A percentile compares a stretch with the other conserved stretches of the same genome.
Conservation (phyloP, 2,888 invertebrate species). For the Lottia scabra region DNA sequence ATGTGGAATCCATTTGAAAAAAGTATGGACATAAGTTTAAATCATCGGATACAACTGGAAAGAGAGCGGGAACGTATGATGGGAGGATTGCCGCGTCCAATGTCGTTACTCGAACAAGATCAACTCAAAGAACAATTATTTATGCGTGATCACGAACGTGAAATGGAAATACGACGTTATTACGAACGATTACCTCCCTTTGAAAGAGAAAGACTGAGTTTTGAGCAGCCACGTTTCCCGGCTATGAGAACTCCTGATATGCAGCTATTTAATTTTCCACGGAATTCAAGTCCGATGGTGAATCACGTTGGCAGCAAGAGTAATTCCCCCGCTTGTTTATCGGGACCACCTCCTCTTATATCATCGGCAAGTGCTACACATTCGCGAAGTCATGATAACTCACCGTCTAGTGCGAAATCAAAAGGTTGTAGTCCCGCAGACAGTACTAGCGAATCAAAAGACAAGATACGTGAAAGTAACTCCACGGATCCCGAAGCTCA, state of each 20-base stretch:
- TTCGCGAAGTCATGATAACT: constrained; percentile 48
- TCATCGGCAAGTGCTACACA: constrained; percentile 51
- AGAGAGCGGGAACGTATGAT: constrained; percentile 49
- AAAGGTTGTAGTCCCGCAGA: constrained; percentile 55
- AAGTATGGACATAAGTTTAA: constrained; percentile 37
- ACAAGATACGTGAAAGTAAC: constrained; percentile 44
- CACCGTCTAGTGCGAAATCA: constrained; percentile 51
- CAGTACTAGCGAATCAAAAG: constrained; percentile 52
- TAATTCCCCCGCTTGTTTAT: constrained; percentile 52
- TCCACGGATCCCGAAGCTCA: constrained; percentile 58
- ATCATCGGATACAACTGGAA: constrained; percentile 41
- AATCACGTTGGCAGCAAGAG: constrained; percentile 43
- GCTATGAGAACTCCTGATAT: constrained; percentile 38
- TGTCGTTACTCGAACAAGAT: constrained; percentile 47
- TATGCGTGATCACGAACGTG: constrained; percentile 43
- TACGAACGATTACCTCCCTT: constrained; percentile 50
- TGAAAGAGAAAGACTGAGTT: constrained; percentile 37
- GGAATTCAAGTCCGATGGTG: constrained; percentile 55
- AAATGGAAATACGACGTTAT: constrained; percentile 38
- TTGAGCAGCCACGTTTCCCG: constrained; percentile 41
- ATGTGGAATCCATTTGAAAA: constrained; percentile 59
- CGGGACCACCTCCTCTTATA: constrained; percentile 58
- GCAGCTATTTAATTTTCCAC: constrained; percentile 37
- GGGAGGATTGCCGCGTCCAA: constrained; percentile 33
- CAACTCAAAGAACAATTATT: constrained; percentile 50